A percentile compares a stretch with the other conserved stretches of the same genome.
Evolutionary conservation across 2,113 vertebrate genomes (phyloP).

Genomic region (Onychostruthus taczanowskii): DNA sequence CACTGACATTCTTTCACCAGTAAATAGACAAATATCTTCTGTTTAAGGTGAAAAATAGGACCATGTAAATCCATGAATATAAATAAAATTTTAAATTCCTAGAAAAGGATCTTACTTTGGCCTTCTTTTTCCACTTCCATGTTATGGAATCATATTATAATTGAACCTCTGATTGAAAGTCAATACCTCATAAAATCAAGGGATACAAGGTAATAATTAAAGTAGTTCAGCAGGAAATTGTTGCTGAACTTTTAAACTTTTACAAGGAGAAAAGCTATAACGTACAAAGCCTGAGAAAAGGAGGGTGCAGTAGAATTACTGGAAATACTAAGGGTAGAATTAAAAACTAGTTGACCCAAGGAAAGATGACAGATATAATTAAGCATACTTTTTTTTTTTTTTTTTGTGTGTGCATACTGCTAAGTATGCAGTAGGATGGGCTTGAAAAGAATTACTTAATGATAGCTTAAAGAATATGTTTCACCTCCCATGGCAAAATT

Average conservation of each 20-base stretch:
- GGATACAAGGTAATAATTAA: slow-evolving; percentile 19
- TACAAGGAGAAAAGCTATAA: not conserved
- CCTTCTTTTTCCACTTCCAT: not conserved
- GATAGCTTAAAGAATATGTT: not conserved
- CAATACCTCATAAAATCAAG: slow-evolving; percentile 21
- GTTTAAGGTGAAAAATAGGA: not conserved
- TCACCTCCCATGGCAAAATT: not conserved
- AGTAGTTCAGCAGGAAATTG: not conserved
- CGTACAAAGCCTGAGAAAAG: not conserved
- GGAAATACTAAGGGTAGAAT: slow-evolving; percentile 27
- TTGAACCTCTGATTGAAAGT: slow-evolving; percentile 16
- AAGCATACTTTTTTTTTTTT: not conserved
- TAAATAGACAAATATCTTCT: not conserved
- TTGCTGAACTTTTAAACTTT: slow-evolving; percentile 40
- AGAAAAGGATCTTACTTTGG: not conserved
- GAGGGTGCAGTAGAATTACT: slow-evolving; percentile 5
- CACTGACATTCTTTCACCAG: not conserved
- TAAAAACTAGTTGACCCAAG: slow-evolving; percentile 6
- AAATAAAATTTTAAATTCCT: slow-evolving; percentile 4
- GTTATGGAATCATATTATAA: not conserved
- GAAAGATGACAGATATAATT: slow-evolving; percentile 14
- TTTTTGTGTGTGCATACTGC: not conserved
- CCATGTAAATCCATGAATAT: not conserved
- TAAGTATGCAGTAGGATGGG: not conserved
- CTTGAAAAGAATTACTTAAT: slow-evolving; percentile 25